Percentiles rank a stretch among this genome's conserved stretches.
Conservation (phyloP, 2,113 vertebrate species). For the Protobothrops mucrosquamatus region DNA sequence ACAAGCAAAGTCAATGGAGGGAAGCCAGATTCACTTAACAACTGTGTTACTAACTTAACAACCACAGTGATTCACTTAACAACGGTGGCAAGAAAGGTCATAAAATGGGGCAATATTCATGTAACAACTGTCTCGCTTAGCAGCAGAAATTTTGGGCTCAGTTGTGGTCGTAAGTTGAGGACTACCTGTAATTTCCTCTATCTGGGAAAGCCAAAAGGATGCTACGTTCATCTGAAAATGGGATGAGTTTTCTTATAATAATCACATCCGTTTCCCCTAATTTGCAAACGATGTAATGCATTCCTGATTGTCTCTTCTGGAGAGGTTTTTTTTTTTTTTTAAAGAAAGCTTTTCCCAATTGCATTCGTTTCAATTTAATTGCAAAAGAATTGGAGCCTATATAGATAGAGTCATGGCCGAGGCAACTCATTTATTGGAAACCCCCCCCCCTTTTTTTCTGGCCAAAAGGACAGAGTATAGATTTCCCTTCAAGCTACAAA, state of each 20-base stretch:
- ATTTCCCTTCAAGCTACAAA: not conserved
- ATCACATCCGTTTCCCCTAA: not conserved
- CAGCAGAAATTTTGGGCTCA: not conserved
- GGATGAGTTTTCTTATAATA: not conserved
- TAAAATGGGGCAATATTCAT: not conserved
- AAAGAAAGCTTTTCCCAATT: not conserved
- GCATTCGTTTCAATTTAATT: not conserved
- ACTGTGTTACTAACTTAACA: too few relatives aligned
- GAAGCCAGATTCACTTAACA: too few relatives aligned
- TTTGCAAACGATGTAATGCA: not conserved
- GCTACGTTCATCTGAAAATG: not conserved
- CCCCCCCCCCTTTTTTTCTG: too few relatives aligned
- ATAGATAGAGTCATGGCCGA: not conserved
- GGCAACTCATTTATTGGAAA: not conserved
- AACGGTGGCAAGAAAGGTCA: not conserved
- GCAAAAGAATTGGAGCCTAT: not conserved
- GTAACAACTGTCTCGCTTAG: not conserved
- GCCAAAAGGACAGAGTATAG: not conserved
- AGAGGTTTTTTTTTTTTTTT: not conserved
- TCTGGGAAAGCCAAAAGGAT: not conserved
- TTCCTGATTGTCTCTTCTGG: not conserved
- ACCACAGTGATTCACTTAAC: not conserved
- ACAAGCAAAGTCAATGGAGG: too few relatives aligned
- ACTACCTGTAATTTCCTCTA: not conserved
- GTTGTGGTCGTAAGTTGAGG: not conserved